Conservation (phyloP, 2,888 invertebrate genomes). For the Lissocephala sabroskyi region DNA sequence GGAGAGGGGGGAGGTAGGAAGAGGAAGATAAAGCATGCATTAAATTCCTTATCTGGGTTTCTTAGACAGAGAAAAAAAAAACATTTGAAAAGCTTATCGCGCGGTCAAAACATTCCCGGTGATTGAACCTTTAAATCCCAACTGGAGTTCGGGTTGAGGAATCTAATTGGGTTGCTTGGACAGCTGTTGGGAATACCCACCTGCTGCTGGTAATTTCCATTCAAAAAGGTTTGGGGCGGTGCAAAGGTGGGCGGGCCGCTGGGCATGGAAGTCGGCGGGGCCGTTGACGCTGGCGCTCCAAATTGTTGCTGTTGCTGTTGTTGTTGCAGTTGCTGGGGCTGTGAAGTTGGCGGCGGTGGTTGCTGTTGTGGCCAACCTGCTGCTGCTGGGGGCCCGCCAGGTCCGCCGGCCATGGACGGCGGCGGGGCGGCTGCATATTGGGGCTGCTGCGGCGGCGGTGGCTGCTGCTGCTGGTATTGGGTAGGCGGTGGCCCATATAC, state of each 20-base stretch:
- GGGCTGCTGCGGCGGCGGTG: slow-evolving; percentile 20
- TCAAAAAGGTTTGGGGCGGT: slow-evolving; percentile 53
- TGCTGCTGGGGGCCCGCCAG: slow-evolving; percentile 26
- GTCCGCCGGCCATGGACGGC: slow-evolving; percentile 23
- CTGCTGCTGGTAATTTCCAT: slow-evolving; percentile 71
- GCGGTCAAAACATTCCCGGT: no score
- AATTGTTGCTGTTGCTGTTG: slow-evolving; percentile 40
- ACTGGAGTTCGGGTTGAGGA: background rate
- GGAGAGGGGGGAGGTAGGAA: no score
- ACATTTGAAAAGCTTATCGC: no score
- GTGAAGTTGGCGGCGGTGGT: slow-evolving; percentile 37
- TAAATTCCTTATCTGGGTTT: no score
- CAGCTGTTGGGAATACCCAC: no score
- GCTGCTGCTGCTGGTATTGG: slow-evolving; percentile 45
- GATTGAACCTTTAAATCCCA: background rate
- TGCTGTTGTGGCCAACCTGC: slow-evolving; percentile 45
- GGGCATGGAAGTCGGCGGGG: slow-evolving; percentile 13
- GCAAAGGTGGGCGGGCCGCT: no score
- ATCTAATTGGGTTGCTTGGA: slow-evolving; percentile 1
- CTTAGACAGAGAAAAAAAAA: no score
- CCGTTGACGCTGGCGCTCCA: slow-evolving; percentile 48
- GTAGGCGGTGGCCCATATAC: slow-evolving; percentile 69
- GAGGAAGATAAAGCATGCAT: no score
- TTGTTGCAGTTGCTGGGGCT: slow-evolving; percentile 19
- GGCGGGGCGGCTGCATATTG: slow-evolving; percentile 39